Evolutionary conservation across 2,797 vertebrate genomes (phyloP), one percentile per base, ranked within the genome.

Genomic region (Tympanoctomys barrerae): DNA sequence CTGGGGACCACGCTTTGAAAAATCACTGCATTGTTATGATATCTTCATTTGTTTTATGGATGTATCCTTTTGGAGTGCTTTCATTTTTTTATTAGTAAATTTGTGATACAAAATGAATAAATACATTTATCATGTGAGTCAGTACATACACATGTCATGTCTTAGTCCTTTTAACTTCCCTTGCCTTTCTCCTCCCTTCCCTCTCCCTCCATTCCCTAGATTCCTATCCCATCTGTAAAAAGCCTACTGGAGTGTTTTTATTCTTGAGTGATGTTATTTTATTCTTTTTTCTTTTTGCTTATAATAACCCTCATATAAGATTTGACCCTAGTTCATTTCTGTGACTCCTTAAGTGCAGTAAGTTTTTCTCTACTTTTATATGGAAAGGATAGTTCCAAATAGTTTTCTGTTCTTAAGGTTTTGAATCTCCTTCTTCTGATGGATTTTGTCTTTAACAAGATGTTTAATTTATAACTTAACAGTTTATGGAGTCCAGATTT

Each of bases 351-450:
- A 92, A 94, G 26, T 84, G 2, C 16, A 57, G 24, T 89, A 62
- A 68, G 6, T 88, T 85, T 84, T 62, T 22, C 59, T 91, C 1
- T 89, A 71, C 28, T 61, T 95, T 79, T 92, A 52, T 16, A 7
- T 75, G 39, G 46, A 18, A 87, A 91, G 52, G 16, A 28, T 79
- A 16, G 54, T 9, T 33, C 46, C 59, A 22, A 94, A 94, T 80
- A 88, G 54, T 28, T 82, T 90, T 92, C 79, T 71, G 73, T 33
- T 82, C 80, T 95, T 31, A 82, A 78, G 31, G 68, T 78, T 95
- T 70, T 77, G 22, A 81, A 93, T 82, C 82, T 90, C 81, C 61
- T 84, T 85, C 85, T 93, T 83, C 80, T 93, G 84, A 86, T 82
- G 21, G 26, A 9, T 86, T 59, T 86, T 95, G 7, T 83, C 84